These are phyloP conservation scores for Otis tarda DNA, from an alignment of 2,113 vertebrate genomes.

Conservation along the genomic window DNA sequence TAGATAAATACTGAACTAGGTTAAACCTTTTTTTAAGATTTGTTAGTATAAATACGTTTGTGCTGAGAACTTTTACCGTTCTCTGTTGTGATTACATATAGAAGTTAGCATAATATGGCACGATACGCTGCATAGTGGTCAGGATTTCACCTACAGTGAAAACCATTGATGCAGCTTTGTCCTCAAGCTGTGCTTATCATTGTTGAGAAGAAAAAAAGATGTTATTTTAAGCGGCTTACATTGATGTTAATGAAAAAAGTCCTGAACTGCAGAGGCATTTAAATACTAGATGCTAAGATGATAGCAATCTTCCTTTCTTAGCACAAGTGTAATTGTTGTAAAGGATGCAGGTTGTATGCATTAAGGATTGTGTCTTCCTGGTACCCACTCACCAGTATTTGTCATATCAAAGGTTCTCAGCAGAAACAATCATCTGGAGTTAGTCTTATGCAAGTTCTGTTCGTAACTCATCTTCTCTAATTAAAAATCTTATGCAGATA, in stretches of 20 bases:
- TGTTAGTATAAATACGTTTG: neutral
- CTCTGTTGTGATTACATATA: neutral
- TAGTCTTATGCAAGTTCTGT: neutral
- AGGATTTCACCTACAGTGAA: neutral
- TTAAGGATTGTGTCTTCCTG: neutral
- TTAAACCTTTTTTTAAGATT: neutral
- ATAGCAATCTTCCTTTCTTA: neutral
- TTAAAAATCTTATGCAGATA: neutral
- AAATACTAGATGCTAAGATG: neutral
- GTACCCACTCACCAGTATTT: neutral
- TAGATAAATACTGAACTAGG: neutral
- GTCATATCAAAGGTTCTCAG: neutral
- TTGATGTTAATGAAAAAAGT: neutral
- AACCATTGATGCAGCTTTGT: neutral
- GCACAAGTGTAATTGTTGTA: neutral
- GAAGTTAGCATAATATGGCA: neutral
- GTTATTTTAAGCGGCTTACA: neutral
- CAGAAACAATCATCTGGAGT: neutral
- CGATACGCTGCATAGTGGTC: neutral
- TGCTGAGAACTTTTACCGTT: neutral
- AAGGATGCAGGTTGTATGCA: neutral
- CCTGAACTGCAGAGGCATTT: neutral
- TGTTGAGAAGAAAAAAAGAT: neutral
- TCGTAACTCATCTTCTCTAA: neutral
- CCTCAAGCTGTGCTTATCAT: neutral